Evolutionary conservation across 2,888 invertebrate species (phyloP).

Genomic region (Terebella lapidaria): DNA sequence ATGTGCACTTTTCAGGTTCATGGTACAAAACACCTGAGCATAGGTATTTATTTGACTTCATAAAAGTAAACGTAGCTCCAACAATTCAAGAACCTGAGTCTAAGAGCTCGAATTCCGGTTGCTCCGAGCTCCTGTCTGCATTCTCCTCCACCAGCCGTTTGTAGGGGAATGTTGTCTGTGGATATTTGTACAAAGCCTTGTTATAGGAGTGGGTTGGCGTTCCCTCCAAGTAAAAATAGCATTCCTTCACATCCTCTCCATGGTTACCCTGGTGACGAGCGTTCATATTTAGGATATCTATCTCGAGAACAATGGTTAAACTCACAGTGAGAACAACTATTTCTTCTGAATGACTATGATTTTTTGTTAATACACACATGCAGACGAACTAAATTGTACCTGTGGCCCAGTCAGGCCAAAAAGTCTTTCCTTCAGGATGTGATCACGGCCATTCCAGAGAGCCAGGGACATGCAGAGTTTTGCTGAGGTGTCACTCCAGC

Average conservation of each 20-base stretch:
- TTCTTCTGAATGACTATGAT: neutral
- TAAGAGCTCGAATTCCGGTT: constrained; percentile 48
- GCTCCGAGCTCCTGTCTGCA: constrained; percentile 25
- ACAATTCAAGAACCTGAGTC: constrained; percentile 53
- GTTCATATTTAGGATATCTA: too few species aligned
- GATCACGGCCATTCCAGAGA: constrained; percentile 51
- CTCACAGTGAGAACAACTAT: neutral
- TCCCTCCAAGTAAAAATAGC: constrained; percentile 50
- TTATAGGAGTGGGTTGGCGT: constrained; percentile 51
- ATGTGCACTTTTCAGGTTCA: too few species aligned
- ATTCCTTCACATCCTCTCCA: constrained; percentile 53
- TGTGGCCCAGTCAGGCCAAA: constrained; percentile 50
- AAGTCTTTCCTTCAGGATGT: constrained; percentile 49
- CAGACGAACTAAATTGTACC: constrained; percentile 32
- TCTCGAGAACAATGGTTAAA: neutral
- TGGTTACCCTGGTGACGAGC: constrained; percentile 55
- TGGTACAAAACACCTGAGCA: too few species aligned
- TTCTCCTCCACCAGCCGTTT: constrained; percentile 34
- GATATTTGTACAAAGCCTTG: constrained; percentile 51
- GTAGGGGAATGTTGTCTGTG: constrained; percentile 47
- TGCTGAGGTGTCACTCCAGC: constrained; percentile 44
- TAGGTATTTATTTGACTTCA: too few species aligned
- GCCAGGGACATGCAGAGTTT: constrained; percentile 44
- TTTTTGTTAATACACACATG: too few species aligned
- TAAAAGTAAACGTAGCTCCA: too few species aligned